Conservation (phyloP, 2,888 invertebrate genomes). For the Nesidiocoris tenuis region DNA sequence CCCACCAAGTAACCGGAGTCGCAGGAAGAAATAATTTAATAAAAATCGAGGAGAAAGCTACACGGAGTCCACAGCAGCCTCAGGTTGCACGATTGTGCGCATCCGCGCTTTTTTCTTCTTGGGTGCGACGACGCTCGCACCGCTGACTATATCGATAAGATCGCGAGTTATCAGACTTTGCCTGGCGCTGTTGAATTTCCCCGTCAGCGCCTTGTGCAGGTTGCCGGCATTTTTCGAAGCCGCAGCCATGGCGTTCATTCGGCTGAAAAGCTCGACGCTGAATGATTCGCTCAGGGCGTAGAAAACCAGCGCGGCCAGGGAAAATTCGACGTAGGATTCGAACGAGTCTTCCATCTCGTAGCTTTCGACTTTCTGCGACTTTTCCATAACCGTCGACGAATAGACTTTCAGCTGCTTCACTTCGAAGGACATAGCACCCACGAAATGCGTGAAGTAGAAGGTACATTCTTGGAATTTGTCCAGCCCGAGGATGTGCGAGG, state of each 20-base stretch:
- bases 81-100: background rate
- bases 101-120: constrained; percentile 14
- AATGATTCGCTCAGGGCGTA: constrained; percentile 46
- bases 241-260: constrained; percentile 46
- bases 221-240: constrained; percentile 47
- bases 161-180: constrained; percentile 47
- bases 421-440: constrained; percentile 38
- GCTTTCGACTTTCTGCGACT: background rate
- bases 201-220: constrained; percentile 33
- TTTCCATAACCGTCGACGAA: constrained; percentile 8
- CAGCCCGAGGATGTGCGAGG: constrained; percentile 5
- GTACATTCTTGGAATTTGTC: constrained; percentile 19
- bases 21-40: background rate
- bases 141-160: constrained; percentile 48
- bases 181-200: constrained; percentile 42
- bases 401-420: constrained; percentile 26
- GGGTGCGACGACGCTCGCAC: constrained; percentile 35
- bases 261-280: constrained; percentile 43
- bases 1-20: no score
- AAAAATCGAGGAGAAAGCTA: background rate
- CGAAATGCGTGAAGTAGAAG: constrained; percentile 31
- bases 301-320: constrained; percentile 45
- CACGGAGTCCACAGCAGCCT: background rate
- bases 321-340: constrained; percentile 47
- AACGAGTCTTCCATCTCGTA: constrained; percentile 33